Conservation (phyloP, 2,888 invertebrate genomes). For the Agrochola macilenta region DNA sequence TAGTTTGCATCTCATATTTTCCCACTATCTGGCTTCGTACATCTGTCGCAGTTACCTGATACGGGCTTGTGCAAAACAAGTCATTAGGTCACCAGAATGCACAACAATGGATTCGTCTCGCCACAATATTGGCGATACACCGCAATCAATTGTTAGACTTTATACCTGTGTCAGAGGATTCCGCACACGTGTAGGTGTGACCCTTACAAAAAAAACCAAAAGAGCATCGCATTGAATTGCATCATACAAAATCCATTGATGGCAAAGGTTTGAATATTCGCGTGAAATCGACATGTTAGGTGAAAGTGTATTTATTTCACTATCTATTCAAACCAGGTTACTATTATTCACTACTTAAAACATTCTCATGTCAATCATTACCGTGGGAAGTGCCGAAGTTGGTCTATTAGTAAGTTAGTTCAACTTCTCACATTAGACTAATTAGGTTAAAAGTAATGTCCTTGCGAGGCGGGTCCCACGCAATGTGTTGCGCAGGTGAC, state of each 20-base stretch:
- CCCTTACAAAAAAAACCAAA: slow-evolving; percentile 66
- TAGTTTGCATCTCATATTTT: slow-evolving; percentile 87
- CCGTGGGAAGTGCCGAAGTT: slow-evolving; percentile 73
- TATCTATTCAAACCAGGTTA: slow-evolving; percentile 50
- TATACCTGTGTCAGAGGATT: slow-evolving; percentile 71
- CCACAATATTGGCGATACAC: slow-evolving; percentile 68
- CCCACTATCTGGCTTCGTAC: slow-evolving; percentile 83
- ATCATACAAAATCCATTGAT: slow-evolving; percentile 71
- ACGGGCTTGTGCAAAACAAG: slow-evolving; percentile 80
- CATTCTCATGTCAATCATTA: slow-evolving; percentile 77
- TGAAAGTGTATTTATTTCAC: slow-evolving; percentile 72
- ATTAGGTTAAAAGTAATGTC: slow-evolving; percentile 66
- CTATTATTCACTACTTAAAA: slow-evolving; percentile 59
- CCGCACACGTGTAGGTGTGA: slow-evolving; percentile 87
- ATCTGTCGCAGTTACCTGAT: slow-evolving; percentile 87
- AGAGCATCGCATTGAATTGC: slow-evolving; percentile 76
- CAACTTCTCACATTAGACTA: slow-evolving; percentile 68
- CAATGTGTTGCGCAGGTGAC: slow-evolving; percentile 78
- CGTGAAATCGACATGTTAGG: slow-evolving; percentile 66
- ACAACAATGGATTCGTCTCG: slow-evolving; percentile 72
- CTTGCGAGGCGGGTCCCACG: slow-evolving; percentile 65
- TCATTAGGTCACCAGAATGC: slow-evolving; percentile 82
- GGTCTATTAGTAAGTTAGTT: slow-evolving; percentile 65
- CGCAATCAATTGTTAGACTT: slow-evolving; percentile 60
- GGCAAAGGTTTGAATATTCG: slow-evolving; percentile 63